Evolutionary conservation across 2,888 invertebrate species (phyloP).

Genomic region (Notocelia uddmanniana): DNA sequence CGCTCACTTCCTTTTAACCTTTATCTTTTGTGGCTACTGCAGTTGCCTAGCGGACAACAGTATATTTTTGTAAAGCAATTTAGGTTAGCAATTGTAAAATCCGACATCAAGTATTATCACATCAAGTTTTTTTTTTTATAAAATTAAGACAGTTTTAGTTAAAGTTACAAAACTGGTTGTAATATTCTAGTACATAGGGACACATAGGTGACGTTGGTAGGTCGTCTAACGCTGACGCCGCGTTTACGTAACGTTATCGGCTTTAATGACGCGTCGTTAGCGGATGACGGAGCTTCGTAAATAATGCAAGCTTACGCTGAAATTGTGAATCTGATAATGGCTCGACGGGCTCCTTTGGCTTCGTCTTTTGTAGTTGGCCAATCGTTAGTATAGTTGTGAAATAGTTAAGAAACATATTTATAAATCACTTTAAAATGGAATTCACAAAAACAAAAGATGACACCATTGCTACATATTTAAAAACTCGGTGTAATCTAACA

Average conservation of each 20-base stretch:
- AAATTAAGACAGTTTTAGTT: neutral
- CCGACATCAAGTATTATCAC: too few relatives aligned
- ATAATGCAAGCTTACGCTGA: conserved; percentile 15
- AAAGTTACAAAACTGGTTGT: neutral
- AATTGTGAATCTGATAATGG: conserved; percentile 1
- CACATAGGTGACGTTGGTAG: conserved; percentile 16
- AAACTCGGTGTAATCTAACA: too few relatives aligned
- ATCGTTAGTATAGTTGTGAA: neutral
- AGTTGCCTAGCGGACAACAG: too few relatives aligned
- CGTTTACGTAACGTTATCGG: conserved; percentile 28
- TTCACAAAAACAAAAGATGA: too few relatives aligned
- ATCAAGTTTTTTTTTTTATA: neutral
- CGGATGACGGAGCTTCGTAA: conserved; percentile 11
- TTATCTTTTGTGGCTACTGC: too few relatives aligned
- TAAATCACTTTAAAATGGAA: neutral
- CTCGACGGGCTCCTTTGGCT: neutral
- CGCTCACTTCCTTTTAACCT: too few relatives aligned
- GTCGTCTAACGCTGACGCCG: conserved; percentile 16
- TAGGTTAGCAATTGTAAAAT: too few relatives aligned
- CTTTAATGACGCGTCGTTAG: conserved; percentile 38
- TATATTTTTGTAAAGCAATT: too few relatives aligned
- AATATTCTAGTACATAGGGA: neutral
- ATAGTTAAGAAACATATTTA: neutral
- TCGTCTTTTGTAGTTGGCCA: neutral
- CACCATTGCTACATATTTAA: too few relatives aligned